Evolutionary conservation across 2,888 invertebrate genomes (phyloP).

Genomic region (Panorpa germanica): DNA sequence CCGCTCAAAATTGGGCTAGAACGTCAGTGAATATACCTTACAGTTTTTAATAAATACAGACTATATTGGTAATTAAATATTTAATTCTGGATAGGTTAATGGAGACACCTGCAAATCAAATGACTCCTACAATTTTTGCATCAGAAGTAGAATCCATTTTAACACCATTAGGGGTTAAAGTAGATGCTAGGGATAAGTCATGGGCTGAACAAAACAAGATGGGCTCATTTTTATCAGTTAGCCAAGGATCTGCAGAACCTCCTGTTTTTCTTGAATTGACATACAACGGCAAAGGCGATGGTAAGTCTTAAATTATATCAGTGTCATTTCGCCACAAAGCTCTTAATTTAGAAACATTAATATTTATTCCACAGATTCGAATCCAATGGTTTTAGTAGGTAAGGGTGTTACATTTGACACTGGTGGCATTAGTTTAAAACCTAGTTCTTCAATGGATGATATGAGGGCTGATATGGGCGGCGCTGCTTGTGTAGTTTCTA

Average conservation of each 20-base stretch:
- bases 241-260: conserved; percentile 51
- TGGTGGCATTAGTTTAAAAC: conserved; percentile 54
- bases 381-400: conserved; percentile 52
- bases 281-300: conserved; percentile 48
- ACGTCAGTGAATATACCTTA: conserved; percentile 15
- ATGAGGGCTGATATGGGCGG: conserved; percentile 80
- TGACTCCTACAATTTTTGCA: conserved; percentile 59
- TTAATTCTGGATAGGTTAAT: conserved; percentile 25
- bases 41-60: not conserved
- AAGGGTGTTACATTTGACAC: conserved; percentile 46
- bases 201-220: conserved; percentile 60
- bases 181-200: conserved; percentile 41
- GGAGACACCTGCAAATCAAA: conserved; percentile 55
- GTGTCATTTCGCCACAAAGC: too few species aligned
- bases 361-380: too few species aligned
- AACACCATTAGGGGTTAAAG: conserved; percentile 34
- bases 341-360: too few species aligned
- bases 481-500: conserved; percentile 57
- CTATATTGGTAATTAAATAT: not conserved
- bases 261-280: conserved; percentile 55
- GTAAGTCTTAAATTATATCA: too few species aligned
- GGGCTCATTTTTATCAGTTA: conserved; percentile 52
- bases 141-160: conserved; percentile 37
- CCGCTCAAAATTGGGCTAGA: conserved; percentile 55
- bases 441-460: conserved; percentile 34